Evolutionary conservation across 2,888 invertebrate genomes (phyloP), one percentile per base, ranked within the genome.

Genomic region (Mesorhabditis sp.): DNA sequence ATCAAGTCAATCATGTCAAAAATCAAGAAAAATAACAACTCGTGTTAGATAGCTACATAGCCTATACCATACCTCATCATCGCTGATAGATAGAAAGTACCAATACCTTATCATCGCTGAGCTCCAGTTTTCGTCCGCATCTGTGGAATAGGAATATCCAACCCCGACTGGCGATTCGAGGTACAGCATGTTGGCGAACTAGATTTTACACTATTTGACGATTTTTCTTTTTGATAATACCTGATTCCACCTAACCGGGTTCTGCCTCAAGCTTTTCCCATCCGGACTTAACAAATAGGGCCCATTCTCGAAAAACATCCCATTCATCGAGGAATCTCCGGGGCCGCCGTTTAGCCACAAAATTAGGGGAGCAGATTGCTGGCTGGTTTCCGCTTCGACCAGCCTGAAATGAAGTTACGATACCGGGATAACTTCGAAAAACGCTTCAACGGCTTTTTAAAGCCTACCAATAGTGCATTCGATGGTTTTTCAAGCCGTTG

Each of bases 161-260:
- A 89, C 89, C 45, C 89, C 89, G 42, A 88, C 88, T 13, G 89
- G 89, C 4, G 88, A 85, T 79, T 89, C 89, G 71, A 89, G 74
- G 77, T 87, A 89, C 62, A 89, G 73, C 70, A 89, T 86, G 75
- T 88, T 89, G 15, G 88, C 87, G 41, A 86, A 79, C 87, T 88
- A 58, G 45, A 77, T 66, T 6, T 50, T 28, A 45, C 13, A 45
- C 45, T 44, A n/a, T 62, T n/a, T 44, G 10, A 41, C 5, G 61
- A 67, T 67, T 1, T 44, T 45, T n/a, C 45, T 44, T 4, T 4
- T 4, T 44, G 44, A 50, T 42, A 4, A 6, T 45, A 82, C 79
- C 72, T 80, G 80, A 68, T 84, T 84, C 84, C 84, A 84, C 7
- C 76, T 69, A 64, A 76, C 78, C 5, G 74, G 77, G 69, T 84